Base-by-base conservation (phyloP, 2,113 vertebrate species). In the Triplophysa dalaica region DNA sequence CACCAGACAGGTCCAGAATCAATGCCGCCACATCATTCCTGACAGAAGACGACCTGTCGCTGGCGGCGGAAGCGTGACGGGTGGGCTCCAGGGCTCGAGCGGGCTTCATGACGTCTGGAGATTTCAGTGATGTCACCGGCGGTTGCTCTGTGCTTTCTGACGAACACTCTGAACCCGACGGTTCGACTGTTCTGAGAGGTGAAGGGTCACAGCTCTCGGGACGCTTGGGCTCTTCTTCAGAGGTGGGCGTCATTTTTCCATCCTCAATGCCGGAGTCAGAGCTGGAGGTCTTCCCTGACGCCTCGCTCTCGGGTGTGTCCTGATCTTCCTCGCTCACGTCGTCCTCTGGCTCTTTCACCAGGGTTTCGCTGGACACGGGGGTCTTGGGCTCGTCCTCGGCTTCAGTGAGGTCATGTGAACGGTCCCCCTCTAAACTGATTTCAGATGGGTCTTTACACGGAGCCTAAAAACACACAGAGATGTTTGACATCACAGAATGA, bases 371-470 rank as follows among this genome's bases (percentile, higher is more conserved):
- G 45, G 81, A 74, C 13, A 56, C n/a, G 45, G 86, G 80, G 1
- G 58, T 52, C 73, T 82, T 70, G 13, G 33, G 17, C 45, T 79
- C 63, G 0, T 72, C 56, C 26, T n/a, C 82, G 0, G 12, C n/a
- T 21, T 16, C 82, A 60, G 43, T 12, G 74, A 70, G 0, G 82
- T 89, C 89, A 0, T 22, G 68, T n/a, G 83, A 81, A 12, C 92
- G 93, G 70, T 94, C 92, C 0, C 87, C 91, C 11, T 93, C 91
- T 72, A 95, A 85, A 81, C 93, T 96, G 0, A 29, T 91, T 80
- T 93, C 90, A 0, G 92, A 93, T 1, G 92, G 91, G 80, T 94
- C 93, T 74, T 91, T 91, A 16, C 84, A 91, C 1, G 92, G 84
- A 75, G 93, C 81, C 96, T 98, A 66, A 7, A 26, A 77, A 50